Conservation (phyloP, 2,113 vertebrate species). For the Carollia perspicillata region DNA sequence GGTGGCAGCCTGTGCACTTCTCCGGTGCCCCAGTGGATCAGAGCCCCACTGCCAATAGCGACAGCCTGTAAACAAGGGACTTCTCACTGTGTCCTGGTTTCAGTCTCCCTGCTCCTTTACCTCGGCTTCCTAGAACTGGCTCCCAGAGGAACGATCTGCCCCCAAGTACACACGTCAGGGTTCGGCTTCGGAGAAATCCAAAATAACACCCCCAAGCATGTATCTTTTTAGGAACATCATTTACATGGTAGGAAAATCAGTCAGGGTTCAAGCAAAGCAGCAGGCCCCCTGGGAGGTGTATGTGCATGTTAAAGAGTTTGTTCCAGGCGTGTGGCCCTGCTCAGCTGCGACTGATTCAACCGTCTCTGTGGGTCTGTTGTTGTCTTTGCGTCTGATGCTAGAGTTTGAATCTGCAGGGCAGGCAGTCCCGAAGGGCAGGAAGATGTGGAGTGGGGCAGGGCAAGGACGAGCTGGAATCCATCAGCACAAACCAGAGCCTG, state of each 20-base stretch:
- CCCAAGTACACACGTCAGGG: not conserved
- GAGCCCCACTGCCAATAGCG: not conserved
- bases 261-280: not conserved
- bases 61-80: not conserved
- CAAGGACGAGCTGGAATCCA: not conserved
- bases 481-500: not conserved
- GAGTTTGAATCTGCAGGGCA: not conserved
- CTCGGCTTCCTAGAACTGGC: not conserved
- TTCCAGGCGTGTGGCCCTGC: not conserved
- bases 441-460: not conserved
- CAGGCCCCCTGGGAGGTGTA: not conserved
- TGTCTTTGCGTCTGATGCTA: not conserved
- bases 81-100: not conserved
- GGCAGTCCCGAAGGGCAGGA: not conserved
- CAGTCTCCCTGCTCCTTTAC: not conserved
- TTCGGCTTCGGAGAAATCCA: not conserved
- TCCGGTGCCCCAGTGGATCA: not conserved
- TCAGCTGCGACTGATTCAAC: not conserved
- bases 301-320: not conserved
- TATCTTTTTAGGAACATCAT: not conserved
- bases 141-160: not conserved
- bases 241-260: not conserved
- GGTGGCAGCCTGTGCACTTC: not conserved
- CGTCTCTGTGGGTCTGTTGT: not conserved
- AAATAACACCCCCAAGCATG: not conserved